Conservation (phyloP, 2,797 vertebrate species). For the Odontamblyopus rebecca region DNA sequence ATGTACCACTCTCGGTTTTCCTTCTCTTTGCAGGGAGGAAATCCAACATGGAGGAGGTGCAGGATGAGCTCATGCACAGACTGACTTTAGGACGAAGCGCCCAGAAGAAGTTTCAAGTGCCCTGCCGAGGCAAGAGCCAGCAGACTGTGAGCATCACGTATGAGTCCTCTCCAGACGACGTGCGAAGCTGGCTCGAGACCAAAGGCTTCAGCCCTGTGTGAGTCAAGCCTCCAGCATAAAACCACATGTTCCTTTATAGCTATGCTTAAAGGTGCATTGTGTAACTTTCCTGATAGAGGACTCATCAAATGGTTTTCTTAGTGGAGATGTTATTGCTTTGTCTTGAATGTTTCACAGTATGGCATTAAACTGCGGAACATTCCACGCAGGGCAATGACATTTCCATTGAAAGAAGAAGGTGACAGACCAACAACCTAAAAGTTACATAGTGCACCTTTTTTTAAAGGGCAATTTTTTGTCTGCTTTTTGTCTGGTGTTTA, state of each 20-base stretch:
- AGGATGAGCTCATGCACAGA: slow-evolving; percentile 91
- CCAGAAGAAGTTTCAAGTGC: slow-evolving; percentile 87
- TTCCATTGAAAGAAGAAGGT: no score
- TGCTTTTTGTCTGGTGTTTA: no score
- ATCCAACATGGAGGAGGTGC: slow-evolving; percentile 98
- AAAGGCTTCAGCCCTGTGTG: slow-evolving; percentile 94
- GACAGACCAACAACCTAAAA: no score
- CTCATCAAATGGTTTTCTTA: no score
- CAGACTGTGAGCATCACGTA: slow-evolving; percentile 83
- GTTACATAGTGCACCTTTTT: no score
- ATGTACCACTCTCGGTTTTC: not conserved
- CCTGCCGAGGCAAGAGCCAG: slow-evolving; percentile 60
- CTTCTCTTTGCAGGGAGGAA: slow-evolving; percentile 82
- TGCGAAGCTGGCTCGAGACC: slow-evolving; percentile 85
- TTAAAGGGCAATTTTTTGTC: no score
- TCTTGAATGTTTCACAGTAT: no score
- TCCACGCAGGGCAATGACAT: no score
- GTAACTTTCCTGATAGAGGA: no score
- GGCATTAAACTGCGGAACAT: no score
- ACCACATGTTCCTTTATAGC: not conserved
- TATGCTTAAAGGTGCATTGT: no score
- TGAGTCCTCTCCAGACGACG: slow-evolving; percentile 85
- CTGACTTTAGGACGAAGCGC: slow-evolving; percentile 91
- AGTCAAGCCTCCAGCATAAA: slow-evolving; percentile 57
- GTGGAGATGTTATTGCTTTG: no score